phyloP scores from a whole-genome alignment of 2,113 vertebrate species.

The Aptenodytes patagonicus region DNA sequence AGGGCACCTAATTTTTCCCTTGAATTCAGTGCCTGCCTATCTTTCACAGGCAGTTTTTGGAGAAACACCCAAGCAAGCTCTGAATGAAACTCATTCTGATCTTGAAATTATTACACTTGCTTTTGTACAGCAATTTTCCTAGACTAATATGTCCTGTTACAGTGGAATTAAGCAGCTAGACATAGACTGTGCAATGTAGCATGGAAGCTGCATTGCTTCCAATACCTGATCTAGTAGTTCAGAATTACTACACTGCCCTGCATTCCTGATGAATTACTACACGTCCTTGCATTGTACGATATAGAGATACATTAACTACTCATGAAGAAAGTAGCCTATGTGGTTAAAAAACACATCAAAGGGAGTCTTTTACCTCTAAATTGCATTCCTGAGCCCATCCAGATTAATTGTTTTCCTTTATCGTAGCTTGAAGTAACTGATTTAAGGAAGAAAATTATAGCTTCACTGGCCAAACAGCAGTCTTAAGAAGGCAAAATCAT shows the following conservation, averaged over 20 bases:
- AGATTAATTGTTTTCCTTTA: neutral
- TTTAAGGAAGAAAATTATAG: neutral
- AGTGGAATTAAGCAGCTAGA: neutral
- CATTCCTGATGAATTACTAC: neutral
- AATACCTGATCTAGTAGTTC: neutral
- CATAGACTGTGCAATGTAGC: neutral
- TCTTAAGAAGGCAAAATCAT: neutral
- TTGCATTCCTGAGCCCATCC: neutral
- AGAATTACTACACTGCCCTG: neutral
- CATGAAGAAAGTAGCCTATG: neutral
- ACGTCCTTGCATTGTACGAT: neutral
- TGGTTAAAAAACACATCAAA: neutral
- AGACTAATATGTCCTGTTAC: neutral
- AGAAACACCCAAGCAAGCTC: neutral
- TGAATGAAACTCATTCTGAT: neutral
- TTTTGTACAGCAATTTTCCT: neutral
- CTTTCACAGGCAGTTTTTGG: neutral
- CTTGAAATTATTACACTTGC: neutral
- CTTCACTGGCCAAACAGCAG: neutral
- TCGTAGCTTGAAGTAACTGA: neutral
- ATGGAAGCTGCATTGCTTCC: neutral
- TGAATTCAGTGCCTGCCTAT: neutral
- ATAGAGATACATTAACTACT: neutral
- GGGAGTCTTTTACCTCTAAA: neutral
- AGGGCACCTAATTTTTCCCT: neutral